phyloP scores from a whole-genome alignment of 2,797 vertebrate genomes.

The Hephaestus fuliginosus region DNA sequence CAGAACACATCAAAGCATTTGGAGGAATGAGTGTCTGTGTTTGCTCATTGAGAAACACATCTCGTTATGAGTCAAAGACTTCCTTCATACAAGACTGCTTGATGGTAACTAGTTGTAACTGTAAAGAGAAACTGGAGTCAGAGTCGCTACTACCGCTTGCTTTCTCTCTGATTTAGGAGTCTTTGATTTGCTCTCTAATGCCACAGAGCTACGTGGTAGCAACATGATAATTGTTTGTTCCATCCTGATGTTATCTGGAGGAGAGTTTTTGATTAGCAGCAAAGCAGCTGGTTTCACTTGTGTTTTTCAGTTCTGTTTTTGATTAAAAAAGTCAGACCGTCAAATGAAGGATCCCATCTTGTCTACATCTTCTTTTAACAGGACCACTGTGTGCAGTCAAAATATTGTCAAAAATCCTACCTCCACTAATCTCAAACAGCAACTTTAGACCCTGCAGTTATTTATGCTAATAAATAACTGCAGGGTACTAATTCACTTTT shows the following conservation, averaged over 20 bases:
- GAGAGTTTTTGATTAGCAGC: not conserved
- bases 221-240: not conserved
- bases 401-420: too few relatives aligned
- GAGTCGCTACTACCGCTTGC: not conserved
- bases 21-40: slow-evolving; percentile 34
- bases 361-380: not conserved
- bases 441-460: not conserved
- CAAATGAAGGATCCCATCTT: not conserved
- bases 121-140: slow-evolving; percentile 26
- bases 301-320: not conserved
- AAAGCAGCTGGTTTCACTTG: not conserved
- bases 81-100: slow-evolving; percentile 26
- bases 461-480: too few relatives aligned
- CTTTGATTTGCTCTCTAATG: slow-evolving; percentile 3
- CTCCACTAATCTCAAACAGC: not conserved
- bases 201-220: not conserved
- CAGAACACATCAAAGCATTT: slow-evolving; percentile 53
- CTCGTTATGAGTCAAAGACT: slow-evolving; percentile 48
- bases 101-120: slow-evolving; percentile 36
- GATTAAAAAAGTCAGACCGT: not conserved
- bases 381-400: not conserved
- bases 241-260: slow-evolving; percentile 13
- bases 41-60: slow-evolving; percentile 46
- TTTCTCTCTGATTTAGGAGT: slow-evolving; percentile 41
- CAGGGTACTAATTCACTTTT: not conserved